phyloP scores from a whole-genome alignment of 2,113 vertebrate species.

The Lathamus discolor region DNA sequence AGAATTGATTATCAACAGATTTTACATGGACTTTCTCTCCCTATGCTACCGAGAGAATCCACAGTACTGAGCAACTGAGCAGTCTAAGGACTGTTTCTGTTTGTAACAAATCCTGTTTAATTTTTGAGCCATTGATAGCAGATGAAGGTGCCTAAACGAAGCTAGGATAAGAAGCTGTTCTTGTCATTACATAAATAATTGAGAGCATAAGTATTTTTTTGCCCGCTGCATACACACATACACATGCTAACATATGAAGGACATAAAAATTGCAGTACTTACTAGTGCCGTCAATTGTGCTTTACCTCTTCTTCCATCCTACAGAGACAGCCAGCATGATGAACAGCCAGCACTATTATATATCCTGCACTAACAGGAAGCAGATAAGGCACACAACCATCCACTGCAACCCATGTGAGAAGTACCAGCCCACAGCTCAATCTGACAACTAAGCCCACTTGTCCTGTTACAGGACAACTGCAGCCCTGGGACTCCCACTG shows the following conservation, averaged over 20 bases:
- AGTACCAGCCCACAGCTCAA: slow-evolving; percentile 21
- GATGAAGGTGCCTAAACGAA: background rate
- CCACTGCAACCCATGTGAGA: background rate
- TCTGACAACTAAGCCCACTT: background rate
- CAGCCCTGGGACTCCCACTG: background rate
- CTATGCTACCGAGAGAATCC: background rate
- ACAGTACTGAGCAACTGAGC: background rate
- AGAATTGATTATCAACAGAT: background rate
- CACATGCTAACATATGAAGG: background rate
- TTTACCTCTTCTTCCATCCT: slow-evolving; percentile 21
- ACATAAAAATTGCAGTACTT: background rate
- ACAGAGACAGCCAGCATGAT: background rate
- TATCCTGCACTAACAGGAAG: slow-evolving; percentile 49
- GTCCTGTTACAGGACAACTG: background rate
- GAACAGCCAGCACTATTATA: slow-evolving; percentile 5
- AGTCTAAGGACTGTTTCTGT: background rate
- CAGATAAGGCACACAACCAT: slow-evolving; percentile 42
- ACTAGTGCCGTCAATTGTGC: background rate
- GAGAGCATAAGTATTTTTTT: background rate
- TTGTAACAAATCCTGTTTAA: background rate
- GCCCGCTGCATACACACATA: background rate
- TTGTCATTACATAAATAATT: background rate
- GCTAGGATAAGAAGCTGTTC: background rate
- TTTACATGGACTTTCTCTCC: background rate
- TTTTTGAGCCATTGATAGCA: background rate